Evolutionary conservation across 2,797 vertebrate genomes (phyloP), one percentile per base, ranked within the genome.

Genomic region (Eulemur coronatus): DNA sequence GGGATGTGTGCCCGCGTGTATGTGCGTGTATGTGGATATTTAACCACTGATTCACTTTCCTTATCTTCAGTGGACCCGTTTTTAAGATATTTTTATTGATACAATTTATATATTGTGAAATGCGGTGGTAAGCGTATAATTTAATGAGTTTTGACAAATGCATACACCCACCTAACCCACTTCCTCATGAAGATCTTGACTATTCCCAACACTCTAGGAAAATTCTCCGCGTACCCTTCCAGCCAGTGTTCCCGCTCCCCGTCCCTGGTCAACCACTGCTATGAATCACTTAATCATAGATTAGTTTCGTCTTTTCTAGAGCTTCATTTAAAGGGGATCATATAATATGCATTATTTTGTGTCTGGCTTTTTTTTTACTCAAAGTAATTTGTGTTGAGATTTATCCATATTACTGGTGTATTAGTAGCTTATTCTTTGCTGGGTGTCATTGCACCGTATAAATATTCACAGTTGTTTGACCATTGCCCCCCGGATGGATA

Each of bases 141-240:
- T 50, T 61, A 57, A 94, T 89, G 72, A 35, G 38, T 70, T 95
- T 92, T 96, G 84, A 89, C 80, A 87, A 61, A 57, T 75, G 26
- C 35, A 3, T 46, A 52, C 4, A 38, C 69, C 84, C 57, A 84
- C 55, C 26, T 67, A 43, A 43, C 67, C 22, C 33, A 55, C 43
- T 86, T 76, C 26, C 28, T 11, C 55, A 67, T 18, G 35, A 94
- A 91, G 33, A 94, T 59, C 46, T 26, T 67, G 52, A 84, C 38
- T 52, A 70, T 48, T 94, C 48, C 38, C 46, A 72, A 67, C 28
- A 41, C 8, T 76, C 55, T 30, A 48, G 79, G 63, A 94, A 73
- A 59, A 43, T 57, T 24, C 7, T 70, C 52, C 28, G 2, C 11
- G 9, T 15, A n/a, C 2, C 35, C 26, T 67, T 70, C 63, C 41